These are phyloP conservation scores for Heteronetta atricapilla DNA, from an alignment of 2,113 vertebrate species.

Conservation along the genomic window DNA sequence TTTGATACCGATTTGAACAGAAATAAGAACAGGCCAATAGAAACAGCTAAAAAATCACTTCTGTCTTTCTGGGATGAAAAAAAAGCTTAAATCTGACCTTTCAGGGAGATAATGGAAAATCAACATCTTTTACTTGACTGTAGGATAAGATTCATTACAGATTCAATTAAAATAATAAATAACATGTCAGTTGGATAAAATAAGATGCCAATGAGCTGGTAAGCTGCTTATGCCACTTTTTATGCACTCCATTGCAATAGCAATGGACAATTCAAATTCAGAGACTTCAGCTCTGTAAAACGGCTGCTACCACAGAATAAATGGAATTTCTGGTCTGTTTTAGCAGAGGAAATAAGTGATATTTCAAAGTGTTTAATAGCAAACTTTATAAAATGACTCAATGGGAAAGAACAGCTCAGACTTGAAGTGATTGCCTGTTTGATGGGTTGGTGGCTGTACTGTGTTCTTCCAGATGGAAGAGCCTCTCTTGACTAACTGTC, in stretches of 20 bases:
- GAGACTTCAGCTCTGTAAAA: not conserved
- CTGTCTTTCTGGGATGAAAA: not conserved
- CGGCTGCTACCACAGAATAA: not conserved
- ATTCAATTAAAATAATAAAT: constrained; percentile 16
- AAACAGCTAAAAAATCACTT: not conserved
- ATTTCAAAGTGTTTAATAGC: not conserved
- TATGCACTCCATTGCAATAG: not conserved
- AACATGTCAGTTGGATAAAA: not conserved
- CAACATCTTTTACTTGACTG: not conserved
- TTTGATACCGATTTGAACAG: not conserved
- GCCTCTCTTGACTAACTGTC: not conserved
- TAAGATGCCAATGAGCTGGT: not conserved
- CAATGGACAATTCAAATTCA: not conserved
- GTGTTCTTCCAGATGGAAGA: not conserved
- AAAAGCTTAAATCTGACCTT: not conserved
- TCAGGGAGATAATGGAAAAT: not conserved
- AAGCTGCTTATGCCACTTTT: not conserved
- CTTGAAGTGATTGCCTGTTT: not conserved
- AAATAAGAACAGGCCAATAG: not conserved
- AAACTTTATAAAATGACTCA: not conserved
- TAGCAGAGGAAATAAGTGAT: not conserved
- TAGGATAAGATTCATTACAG: not conserved
- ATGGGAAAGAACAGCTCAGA: not conserved
- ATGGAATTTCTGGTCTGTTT: not conserved
- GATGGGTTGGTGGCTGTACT: not conserved